Conservation (phyloP, 2,888 invertebrate genomes). For the Gymnosoma rotundatum region DNA sequence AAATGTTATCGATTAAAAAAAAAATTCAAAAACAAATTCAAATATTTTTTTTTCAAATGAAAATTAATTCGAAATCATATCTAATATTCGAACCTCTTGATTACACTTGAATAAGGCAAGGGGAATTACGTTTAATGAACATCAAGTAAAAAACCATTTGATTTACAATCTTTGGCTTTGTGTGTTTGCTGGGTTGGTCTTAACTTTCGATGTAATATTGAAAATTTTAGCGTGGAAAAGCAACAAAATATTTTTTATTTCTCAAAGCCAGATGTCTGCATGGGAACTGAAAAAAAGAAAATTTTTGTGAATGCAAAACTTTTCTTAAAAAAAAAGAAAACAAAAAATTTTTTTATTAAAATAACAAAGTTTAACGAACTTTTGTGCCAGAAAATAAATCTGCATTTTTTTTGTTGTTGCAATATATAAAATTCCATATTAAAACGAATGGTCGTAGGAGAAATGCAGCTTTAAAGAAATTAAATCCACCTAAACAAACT, state of each 20-base stretch:
- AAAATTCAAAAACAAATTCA: too few species aligned
- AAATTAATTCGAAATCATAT: too few species aligned
- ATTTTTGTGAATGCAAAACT: constrained; percentile 31
- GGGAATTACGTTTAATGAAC: too few species aligned
- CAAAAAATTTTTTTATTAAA: constrained; percentile 14
- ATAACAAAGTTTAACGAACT: constrained; percentile 63
- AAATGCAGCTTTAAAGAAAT: constrained; percentile 36
- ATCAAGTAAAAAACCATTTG: too few species aligned
- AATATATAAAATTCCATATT: constrained; percentile 14
- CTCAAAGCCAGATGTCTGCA: constrained; percentile 55
- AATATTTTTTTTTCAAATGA: too few species aligned
- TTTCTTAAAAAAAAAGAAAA: constrained; percentile 10
- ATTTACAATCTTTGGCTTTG: too few species aligned
- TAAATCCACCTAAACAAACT: background rate
- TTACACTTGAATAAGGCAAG: too few species aligned
- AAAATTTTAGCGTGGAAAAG: constrained; percentile 25
- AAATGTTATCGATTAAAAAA: too few species aligned
- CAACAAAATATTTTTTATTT: constrained; percentile 1
- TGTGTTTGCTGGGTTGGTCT: background rate
- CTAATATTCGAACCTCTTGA: too few species aligned
- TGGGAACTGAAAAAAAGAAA: background rate
- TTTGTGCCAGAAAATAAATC: constrained; percentile 63
- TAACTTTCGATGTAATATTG: background rate
- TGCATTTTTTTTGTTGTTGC: constrained; percentile 16
- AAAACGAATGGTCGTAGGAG: constrained; percentile 31